A percentile compares a stretch with the other conserved stretches of the same genome.
Evolutionary conservation across 2,113 vertebrate genomes (phyloP).

Genomic region (Aix galericulata): DNA sequence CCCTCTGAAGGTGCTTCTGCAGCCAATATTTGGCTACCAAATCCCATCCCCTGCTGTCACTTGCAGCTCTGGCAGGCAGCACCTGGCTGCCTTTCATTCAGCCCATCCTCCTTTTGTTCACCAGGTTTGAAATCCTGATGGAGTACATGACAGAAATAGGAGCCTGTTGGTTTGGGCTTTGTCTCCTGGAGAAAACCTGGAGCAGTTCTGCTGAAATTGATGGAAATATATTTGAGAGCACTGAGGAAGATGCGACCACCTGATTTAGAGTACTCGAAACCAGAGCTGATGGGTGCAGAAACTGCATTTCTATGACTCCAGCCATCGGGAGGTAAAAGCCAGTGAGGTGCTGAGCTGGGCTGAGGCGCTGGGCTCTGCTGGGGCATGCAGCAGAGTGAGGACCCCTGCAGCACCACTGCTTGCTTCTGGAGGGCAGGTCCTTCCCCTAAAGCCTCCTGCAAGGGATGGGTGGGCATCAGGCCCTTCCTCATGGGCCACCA

Average conservation of each 20-base stretch:
- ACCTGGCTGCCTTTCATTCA: too few relatives aligned
- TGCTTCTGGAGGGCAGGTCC: fast-evolving
- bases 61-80: background rate
- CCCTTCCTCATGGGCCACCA: background rate
- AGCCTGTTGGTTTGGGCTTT: background rate
- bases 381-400: background rate
- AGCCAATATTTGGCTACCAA: background rate
- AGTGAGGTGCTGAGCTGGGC: background rate
- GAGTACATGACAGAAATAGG: background rate
- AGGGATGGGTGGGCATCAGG: too few relatives aligned
- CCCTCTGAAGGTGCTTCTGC: background rate
- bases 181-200: background rate
- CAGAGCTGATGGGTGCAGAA: background rate
- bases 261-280: background rate
- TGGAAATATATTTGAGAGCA: background rate
- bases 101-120: background rate
- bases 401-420: background rate
- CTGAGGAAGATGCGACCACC: background rate
- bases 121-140: background rate
- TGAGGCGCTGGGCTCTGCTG: background rate
- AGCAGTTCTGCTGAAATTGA: background rate
- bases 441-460: background rate
- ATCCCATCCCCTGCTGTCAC: background rate
- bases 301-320: background rate
- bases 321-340: background rate